Conservation (phyloP, 2,888 invertebrate species). For the Mechanitis messenoides region DNA sequence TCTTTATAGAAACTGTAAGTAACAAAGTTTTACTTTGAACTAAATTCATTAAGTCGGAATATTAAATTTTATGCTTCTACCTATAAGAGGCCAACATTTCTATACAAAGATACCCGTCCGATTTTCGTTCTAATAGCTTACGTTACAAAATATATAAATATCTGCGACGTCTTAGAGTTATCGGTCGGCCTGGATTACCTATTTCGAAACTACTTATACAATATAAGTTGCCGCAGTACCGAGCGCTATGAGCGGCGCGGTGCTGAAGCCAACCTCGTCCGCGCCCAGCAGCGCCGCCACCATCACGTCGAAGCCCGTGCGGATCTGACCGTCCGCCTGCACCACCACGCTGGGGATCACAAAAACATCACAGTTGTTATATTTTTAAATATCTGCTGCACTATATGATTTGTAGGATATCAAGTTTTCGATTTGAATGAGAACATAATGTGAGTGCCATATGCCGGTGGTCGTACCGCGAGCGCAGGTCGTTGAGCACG, state of each 20-base stretch:
- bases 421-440: no score
- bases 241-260: constrained; percentile 97
- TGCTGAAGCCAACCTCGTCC: constrained; percentile 99
- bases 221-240: constrained; percentile 57
- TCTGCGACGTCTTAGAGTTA: no score
- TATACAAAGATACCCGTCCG: no score
- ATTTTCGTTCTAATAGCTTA: no score
- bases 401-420: no score
- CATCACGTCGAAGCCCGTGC: constrained; percentile 97
- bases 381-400: no score
- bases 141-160: no score
- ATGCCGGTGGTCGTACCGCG: constrained; percentile 39
- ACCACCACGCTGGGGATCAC: constrained; percentile 84
- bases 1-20: not conserved
- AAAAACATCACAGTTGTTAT: not conserved
- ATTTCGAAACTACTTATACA: no score
- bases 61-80: not conserved
- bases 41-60: not conserved
- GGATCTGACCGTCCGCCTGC: constrained; percentile 96
- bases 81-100: no score
- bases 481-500: constrained; percentile 89
- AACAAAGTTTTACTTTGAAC: not conserved
- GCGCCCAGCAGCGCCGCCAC: constrained; percentile 97
- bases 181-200: no score
- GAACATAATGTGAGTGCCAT: no score